Base-by-base conservation (phyloP, 37 sponge, comb jelly and placozoan genomes). In the Cliona cf. orientalis region DNA sequence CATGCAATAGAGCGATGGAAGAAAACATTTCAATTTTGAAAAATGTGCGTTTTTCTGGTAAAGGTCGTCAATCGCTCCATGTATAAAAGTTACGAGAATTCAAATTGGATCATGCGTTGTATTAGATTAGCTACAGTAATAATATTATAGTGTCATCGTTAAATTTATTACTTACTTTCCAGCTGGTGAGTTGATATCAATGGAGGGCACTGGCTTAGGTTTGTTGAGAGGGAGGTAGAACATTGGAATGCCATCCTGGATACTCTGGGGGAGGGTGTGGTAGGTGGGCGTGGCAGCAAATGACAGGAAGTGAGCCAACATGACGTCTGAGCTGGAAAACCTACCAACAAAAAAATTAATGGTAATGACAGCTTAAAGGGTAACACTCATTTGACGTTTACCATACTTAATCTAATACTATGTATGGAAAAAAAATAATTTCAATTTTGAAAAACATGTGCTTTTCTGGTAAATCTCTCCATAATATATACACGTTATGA, bases 191-290 rank as follows among this genome's bases (percentile, higher is more conserved):
- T 1, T 1, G 46, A 71, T 25, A 26, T 36, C 63, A 45, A 58
- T 21, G 60, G 71, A 68, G 28, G 78, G 67, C 39, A 86, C 86
- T 19, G 94, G 94, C 45, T 78, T 86, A 38, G 80, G 9, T 26
- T 75, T 66, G 57, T 78, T 86, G 21, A 84, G 94, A 9, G 78
- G 88, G 67, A 90, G 45, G 63, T 78, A 82, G 80, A 94, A 94
- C 33, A 94, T 79, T 43, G 94, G 94, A 74, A 90, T 78, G 2
- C 91, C 91, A 46, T 89, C 81, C 4, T 58, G 66, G 5, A 71
- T 60, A 12, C 70, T 67, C 35, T 90, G 68, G 4, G 94, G 94
- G 31, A 94, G 44, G 38, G 82, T 79, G 72, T 76, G 58, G 70
- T 69, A 72, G 33, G 72, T 58, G 26, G 90, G 67, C 2, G 60